Base-by-base conservation (phyloP, 2,797 vertebrate genomes). In the Buceros bicornis region DNA sequence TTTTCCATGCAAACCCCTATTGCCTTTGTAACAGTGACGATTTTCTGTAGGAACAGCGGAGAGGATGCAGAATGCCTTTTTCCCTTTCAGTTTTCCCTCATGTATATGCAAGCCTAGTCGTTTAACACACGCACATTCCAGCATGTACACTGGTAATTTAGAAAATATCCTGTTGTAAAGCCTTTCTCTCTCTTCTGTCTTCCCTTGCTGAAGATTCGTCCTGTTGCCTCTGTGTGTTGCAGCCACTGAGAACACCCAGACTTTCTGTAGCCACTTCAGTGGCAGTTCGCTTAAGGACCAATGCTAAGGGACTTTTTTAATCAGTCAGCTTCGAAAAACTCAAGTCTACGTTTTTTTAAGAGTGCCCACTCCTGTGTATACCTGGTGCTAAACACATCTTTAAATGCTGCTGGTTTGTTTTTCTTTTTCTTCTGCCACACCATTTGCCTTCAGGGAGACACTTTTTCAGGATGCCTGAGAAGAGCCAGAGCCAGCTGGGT, bases 381-480 rank as follows among this genome's bases (percentile, higher is more conserved):
- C 19, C 13, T 1, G 0, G 10, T 6, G 17, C 50, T 71, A 79
- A 78, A 73, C 6, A 6, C 13, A 6, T 82, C 94, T 89, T 58
- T 4, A 61, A 73, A 29, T 10, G 13, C 79, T 65, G 48, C 26
- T 61, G 4, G 5, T 5, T 70, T 31, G 33, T 35, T 16, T 15
- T 42, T 20, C 17, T 79, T 33, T 67, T 71, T 90, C 43, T 12
- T 4, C 37, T 80, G 71, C 71, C 84, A 67, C 65, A 21, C 57
- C 40, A 48, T 19, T 70, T 85, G 82, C 89, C 91, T 90, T 69
- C 13, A 53, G 80, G 73, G 69, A 71, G 28, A 6, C 26, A 16
- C 28, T 76, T 90, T 86, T 48, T 53, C 85, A 70, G 73, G 57
- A 35, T 80, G 53, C 56, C 73, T 64, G 91, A 72, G 50, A 65